Evolutionary conservation across 2,888 invertebrate genomes (phyloP).

Genomic region (Eremobia ochroleuca): DNA sequence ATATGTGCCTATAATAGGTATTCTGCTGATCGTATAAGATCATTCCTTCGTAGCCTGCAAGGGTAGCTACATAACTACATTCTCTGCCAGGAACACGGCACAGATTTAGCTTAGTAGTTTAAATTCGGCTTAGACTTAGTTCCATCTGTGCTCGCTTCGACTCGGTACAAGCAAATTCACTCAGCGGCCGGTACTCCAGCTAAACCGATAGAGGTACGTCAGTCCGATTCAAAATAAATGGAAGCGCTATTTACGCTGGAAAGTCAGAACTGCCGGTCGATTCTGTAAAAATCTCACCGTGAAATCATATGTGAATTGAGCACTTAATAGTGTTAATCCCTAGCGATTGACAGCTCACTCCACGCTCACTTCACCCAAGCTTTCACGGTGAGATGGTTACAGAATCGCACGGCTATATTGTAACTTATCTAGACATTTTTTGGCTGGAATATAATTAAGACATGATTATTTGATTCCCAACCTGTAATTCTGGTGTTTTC

Average conservation of each 20-base stretch:
- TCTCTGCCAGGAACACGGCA: background rate
- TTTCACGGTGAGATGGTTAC: too few species aligned
- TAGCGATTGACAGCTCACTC: too few species aligned
- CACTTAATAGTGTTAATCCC: too few species aligned
- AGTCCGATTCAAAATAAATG: slow-evolving; percentile 3
- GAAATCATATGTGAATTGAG: too few species aligned
- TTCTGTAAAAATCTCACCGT: too few species aligned
- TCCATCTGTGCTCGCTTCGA: background rate
- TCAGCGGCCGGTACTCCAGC: slow-evolving; percentile 11
- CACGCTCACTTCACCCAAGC: too few species aligned
- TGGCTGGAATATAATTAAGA: too few species aligned
- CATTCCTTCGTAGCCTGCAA: background rate
- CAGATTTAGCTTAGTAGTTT: slow-evolving; percentile 19
- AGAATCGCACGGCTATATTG: too few species aligned
- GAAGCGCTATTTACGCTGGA: background rate
- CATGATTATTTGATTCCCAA: too few species aligned
- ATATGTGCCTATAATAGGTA: background rate
- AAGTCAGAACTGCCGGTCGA: too few species aligned
- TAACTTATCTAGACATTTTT: background rate
- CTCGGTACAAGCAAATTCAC: slow-evolving; percentile 42
- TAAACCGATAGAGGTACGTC: background rate
- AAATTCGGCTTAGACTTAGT: slow-evolving; percentile 26
- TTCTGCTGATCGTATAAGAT: background rate
- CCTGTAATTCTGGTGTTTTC: too few species aligned
- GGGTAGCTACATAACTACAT: background rate